A percentile compares a stretch with the other conserved stretches of the same genome.
Conservation (phyloP, 2,888 invertebrate species). For the Apantesis nais region DNA sequence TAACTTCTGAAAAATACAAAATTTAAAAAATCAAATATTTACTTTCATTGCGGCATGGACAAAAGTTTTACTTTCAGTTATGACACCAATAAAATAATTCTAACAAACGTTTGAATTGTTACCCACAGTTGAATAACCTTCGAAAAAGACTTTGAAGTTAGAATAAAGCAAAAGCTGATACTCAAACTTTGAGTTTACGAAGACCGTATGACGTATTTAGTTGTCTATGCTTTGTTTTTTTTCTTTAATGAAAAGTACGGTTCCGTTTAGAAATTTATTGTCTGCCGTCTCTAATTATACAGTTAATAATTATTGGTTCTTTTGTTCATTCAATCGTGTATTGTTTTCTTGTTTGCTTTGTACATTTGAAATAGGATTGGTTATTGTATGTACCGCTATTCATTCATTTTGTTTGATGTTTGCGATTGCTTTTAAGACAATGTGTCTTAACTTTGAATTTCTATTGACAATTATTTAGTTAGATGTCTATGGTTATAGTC, state of each 20-base stretch:
- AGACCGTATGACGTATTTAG: conserved; percentile 11
- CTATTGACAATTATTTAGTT: neutral
- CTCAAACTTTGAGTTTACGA: neutral
- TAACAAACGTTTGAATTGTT: conserved; percentile 10
- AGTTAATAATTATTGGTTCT: conserved; percentile 30
- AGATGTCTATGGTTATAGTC: neutral
- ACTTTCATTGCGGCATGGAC: conserved; percentile 13
- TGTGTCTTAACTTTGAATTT: neutral
- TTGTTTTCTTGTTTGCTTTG: conserved; percentile 24
- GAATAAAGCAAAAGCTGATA: neutral
- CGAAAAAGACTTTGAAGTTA: conserved; percentile 3
- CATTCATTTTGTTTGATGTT: conserved; percentile 16
- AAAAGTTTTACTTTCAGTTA: conserved; percentile 30
- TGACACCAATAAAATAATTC: conserved; percentile 29
- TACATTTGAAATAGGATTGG: conserved; percentile 20
- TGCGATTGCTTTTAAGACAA: conserved; percentile 4
- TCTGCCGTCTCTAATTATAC: conserved; percentile 30
- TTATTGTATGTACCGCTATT: conserved; percentile 18
- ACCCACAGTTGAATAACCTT: conserved; percentile 26
- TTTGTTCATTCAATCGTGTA: conserved; percentile 27
- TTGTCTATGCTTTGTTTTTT: conserved; percentile 22
- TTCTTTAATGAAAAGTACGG: conserved; percentile 22
- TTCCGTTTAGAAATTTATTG: conserved; percentile 30
- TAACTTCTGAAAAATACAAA: neutral
- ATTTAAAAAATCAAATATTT: neutral